These are phyloP conservation scores for Sisyra terminalis DNA, from an alignment of 2,888 invertebrate species.

Conservation along the genomic window DNA sequence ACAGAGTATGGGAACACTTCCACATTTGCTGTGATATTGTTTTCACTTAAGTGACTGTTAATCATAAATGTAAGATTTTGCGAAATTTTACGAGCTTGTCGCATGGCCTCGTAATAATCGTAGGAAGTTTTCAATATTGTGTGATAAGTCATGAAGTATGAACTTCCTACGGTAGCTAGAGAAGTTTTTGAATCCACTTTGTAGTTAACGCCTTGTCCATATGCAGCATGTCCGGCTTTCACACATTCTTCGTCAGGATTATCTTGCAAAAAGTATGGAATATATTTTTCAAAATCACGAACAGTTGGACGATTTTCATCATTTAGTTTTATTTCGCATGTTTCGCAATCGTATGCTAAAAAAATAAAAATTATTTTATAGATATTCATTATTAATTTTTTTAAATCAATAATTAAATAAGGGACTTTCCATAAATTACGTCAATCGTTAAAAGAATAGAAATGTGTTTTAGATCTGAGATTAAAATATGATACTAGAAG, in stretches of 20 bases:
- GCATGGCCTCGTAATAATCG: slow-evolving; percentile 81
- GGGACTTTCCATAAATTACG: too few species aligned
- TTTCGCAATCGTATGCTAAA: slow-evolving; percentile 21
- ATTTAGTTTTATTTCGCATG: slow-evolving; percentile 33
- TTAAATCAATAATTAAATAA: too few species aligned
- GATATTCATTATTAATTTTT: too few species aligned
- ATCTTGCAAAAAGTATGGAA: slow-evolving; percentile 70
- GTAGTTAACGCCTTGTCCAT: slow-evolving; percentile 54
- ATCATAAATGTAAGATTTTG: slow-evolving; percentile 68
- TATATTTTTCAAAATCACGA: slow-evolving; percentile 48
- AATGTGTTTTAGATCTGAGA: too few species aligned
- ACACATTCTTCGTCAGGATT: slow-evolving; percentile 59
- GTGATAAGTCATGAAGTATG: slow-evolving; percentile 92
- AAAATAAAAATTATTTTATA: too few species aligned
- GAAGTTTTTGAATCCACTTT: slow-evolving; percentile 22
- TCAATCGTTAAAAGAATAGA: slow-evolving; percentile 14
- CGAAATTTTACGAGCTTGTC: slow-evolving; percentile 64
- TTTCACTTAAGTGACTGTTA: slow-evolving; percentile 33
- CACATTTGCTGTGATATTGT: slow-evolving; percentile 30
- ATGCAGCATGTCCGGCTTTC: slow-evolving; percentile 77
- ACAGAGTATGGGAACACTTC: slow-evolving; percentile 82
- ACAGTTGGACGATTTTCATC: slow-evolving; percentile 41
- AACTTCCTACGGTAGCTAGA: slow-evolving; percentile 45
- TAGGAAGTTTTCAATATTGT: slow-evolving; percentile 73
- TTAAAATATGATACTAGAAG: too few species aligned